Evolutionary conservation across 2,113 vertebrate genomes (phyloP), one percentile per base, ranked within the genome.

Genomic region (Sprattus sprattus): DNA sequence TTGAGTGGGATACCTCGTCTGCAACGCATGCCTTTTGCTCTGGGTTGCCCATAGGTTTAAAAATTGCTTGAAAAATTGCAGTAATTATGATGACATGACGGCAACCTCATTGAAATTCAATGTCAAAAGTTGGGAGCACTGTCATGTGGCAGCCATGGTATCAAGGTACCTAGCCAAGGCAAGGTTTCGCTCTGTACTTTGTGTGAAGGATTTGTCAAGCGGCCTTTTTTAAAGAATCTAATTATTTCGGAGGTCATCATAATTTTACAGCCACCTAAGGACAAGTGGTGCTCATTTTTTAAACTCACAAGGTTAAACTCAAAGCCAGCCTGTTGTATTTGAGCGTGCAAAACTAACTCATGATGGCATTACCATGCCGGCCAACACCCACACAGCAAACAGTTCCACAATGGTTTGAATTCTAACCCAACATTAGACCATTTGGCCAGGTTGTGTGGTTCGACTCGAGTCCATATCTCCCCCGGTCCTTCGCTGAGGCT

Each of bases 21-120:
- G 28, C 28, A 39, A 32, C 16, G 71, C 13, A 32, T 78, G 71
- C 11, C 0, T 39, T 78, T 28, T 16, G 13, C 6, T 78, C 13
- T 78, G 71, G 2, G 2, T 5, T 44, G 25, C 71, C 28, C 71
- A 28, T 71, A 32, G 11, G 32, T 39, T 78, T 32, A 44, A 2
- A 13, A 78, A 78, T 78, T 16, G 32, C 71, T 15, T 78, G 71
- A 78, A 78, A 44, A 78, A 78, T 78, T 78, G 15, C 28, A 16
- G 71, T 78, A 32, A 78, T 78, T 78, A 78, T 39, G 25, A 78
- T 15, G 71, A 39, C 71, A 78, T 11, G 25, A 13, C 44, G 71
- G 71, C 25, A 78, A 32, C 13, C 71, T 78, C 15, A 78, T 78
- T 78, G 71, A 78, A 78, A 78, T 78, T 78, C 71, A 32, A 13